Evolutionary conservation across 2,113 vertebrate genomes (phyloP).

Genomic region (Ageneiosus marmoratus): DNA sequence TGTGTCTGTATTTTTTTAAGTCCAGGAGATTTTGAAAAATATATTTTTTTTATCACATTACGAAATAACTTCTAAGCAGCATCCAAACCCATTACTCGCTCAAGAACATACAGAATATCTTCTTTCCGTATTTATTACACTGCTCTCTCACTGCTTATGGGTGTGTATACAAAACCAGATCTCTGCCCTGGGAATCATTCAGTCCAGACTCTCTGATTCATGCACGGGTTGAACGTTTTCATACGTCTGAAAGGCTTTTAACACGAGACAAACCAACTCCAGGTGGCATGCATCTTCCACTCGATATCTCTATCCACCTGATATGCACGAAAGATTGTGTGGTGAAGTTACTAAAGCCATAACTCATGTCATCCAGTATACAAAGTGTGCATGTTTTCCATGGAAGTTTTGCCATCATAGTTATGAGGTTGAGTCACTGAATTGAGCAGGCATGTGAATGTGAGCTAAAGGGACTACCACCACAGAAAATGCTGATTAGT

Average conservation of each 20-base stretch:
- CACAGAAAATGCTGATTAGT: neutral
- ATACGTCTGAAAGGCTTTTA: neutral
- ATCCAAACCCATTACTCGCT: neutral
- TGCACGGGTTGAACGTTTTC: conserved; percentile 9
- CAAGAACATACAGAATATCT: neutral
- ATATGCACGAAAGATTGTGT: neutral
- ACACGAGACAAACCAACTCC: neutral
- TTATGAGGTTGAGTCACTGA: neutral
- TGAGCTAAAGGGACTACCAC: neutral
- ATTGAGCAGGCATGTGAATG: neutral
- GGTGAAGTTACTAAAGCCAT: neutral
- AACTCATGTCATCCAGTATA: neutral
- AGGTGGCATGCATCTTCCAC: conserved; percentile 16
- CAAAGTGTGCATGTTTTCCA: neutral
- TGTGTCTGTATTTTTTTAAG: too few relatives aligned
- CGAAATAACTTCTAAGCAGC: neutral
- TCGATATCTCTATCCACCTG: neutral
- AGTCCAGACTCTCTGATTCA: neutral
- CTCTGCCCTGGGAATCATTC: neutral
- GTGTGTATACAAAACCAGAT: neutral
- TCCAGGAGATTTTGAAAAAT: neutral
- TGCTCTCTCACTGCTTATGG: neutral
- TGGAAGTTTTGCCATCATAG: neutral
- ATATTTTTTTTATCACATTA: neutral
- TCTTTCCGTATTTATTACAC: neutral